Base-by-base conservation (phyloP, 2,888 invertebrate species). In the Hesperia comma region DNA sequence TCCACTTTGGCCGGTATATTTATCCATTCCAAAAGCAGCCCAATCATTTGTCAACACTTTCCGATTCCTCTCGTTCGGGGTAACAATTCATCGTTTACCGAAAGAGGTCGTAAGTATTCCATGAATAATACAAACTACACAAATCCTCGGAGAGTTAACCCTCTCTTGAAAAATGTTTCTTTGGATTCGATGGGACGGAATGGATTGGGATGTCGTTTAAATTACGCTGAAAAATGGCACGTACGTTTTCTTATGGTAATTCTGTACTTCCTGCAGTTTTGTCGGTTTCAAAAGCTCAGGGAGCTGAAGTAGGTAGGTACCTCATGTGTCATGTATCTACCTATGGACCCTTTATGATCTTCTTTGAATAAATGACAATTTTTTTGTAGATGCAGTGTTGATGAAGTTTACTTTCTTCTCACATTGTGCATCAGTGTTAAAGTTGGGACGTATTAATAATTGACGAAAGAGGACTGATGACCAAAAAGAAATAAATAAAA, bases 91-190 rank as follows among this genome's bases (percentile, higher is more conserved):
- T 63, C 49, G 14, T 51, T 37, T 40, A 37, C 49, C 21, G 26
- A 46, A 54, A 43, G 19, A 63, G 43, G 32, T 62, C 37, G 56
- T 40, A 57, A 56, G 63, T 57, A 63, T 49, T 63, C 57, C 57
- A 54, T 57, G 63, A 49, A 63, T 57, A 63, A 63, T 57, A 57
- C 63, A 57, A 63, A 56, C 46, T 63, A 19, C 46, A 14, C 43
- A 43, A 1, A 56, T 63, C 63, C 63, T 63, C 10, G 12, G 63
- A 51, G 57, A 57, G 49, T 63, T 63, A 49, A 63, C 62, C 62
- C 57, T 49, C 49, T 51, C 63, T 53, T 63, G 63, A 63, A 57
- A 63, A 63, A 63, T 63, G 49, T 21, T 40, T 12, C 57, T 49
- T 37, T 26, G 7, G 49, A 57, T 63, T 33, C 63, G 15, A 26